A percentile compares a stretch with the other conserved stretches of the same genome.
phyloP scores from a whole-genome alignment of 2,113 vertebrate species.

The Urocynchramus pylzowi region DNA sequence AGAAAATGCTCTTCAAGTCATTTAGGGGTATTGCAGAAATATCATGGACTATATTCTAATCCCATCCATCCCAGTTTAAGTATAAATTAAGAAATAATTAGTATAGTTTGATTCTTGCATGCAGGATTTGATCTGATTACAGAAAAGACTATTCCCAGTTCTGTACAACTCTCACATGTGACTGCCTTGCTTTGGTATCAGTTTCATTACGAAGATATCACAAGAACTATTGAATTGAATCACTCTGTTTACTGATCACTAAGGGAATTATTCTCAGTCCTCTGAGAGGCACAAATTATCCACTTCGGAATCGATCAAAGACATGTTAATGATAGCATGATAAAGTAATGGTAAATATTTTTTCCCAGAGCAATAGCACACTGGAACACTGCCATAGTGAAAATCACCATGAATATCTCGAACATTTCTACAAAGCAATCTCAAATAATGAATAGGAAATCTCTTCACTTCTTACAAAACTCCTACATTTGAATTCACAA shows the following conservation, averaged over 20 bases:
- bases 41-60: not conserved
- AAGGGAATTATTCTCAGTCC: not conserved
- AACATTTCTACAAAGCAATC: not conserved
- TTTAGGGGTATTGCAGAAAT: not conserved
- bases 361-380: not conserved
- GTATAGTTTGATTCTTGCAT: not conserved
- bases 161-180: not conserved
- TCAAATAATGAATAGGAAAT: not conserved
- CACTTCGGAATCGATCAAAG: not conserved
- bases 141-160: not conserved
- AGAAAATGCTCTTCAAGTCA: accelerated
- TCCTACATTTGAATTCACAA: not conserved
- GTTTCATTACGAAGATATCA: not conserved
- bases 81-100: not conserved
- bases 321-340: not conserved
- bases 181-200: not conserved
- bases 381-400: not conserved
- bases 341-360: not conserved
- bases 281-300: not conserved
- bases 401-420: not conserved
- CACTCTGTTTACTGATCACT: not conserved
- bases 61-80: not conserved
- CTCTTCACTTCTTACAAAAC: not conserved
- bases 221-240: not conserved
- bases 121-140: not conserved